Conservation (phyloP, 2,113 vertebrate species). For the Corythoichthys intestinalis region DNA sequence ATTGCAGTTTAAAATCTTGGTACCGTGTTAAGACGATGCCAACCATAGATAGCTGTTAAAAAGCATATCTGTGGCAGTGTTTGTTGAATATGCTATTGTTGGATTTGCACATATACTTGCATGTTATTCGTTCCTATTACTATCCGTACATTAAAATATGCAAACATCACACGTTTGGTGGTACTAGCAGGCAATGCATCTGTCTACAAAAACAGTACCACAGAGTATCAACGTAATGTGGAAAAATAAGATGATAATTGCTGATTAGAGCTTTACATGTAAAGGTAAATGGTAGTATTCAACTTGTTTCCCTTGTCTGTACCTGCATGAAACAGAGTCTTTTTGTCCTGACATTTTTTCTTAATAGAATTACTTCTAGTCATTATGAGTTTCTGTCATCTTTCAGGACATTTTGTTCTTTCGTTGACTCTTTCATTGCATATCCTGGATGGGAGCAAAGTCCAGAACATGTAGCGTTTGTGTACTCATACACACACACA, state of each 20-base stretch:
- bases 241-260: conserved; percentile 1
- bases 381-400: conserved; percentile 9
- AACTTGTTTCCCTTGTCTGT: conserved; percentile 7
- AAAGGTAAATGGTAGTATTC: conserved; percentile 6
- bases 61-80: neutral
- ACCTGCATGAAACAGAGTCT: conserved; percentile 5
- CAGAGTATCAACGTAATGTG: conserved; percentile 9
- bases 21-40: neutral
- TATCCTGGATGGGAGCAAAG: conserved; percentile 34
- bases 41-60: neutral
- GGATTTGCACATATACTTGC: neutral
- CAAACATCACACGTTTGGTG: neutral
- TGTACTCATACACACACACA: conserved; percentile 4
- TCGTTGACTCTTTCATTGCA: conserved; percentile 9
- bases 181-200: neutral
- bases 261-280: conserved; percentile 21
- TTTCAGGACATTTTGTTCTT: conserved; percentile 38
- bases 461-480: conserved; percentile 24
- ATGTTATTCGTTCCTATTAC: neutral
- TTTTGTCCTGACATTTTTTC: neutral
- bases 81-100: neutral
- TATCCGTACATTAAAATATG: neutral
- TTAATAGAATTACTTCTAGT: conserved; percentile 6
- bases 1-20: neutral
- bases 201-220: neutral